Evolutionary conservation across 1,140 invertebrate genomes (phyloP).

Genomic region (Tetraneura akinire): DNA sequence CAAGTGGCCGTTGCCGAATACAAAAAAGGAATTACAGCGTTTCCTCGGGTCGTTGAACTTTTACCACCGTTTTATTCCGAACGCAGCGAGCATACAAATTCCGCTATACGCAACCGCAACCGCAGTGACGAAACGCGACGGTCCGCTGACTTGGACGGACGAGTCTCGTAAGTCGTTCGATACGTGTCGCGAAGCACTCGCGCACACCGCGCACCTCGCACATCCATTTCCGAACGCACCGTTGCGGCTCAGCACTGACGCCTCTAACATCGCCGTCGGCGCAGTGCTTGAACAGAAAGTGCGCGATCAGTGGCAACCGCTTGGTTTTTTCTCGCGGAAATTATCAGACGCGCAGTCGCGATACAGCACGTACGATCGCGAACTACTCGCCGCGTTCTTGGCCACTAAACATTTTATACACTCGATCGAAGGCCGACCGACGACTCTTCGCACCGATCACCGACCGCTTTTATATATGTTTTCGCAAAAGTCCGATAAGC

Average conservation of each 20-base stretch:
- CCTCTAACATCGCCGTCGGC: not conserved
- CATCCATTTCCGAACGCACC: slow-evolving; percentile 35
- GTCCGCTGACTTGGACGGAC: slow-evolving; percentile 56
- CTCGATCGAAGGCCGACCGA: slow-evolving; percentile 55
- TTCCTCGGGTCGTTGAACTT: slow-evolving; percentile 53
- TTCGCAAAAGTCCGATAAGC: slow-evolving; percentile 55
- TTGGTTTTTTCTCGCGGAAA: slow-evolving; percentile 57
- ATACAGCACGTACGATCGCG: slow-evolving; percentile 58
- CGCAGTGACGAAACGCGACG: not conserved
- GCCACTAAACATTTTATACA: slow-evolving; percentile 56
- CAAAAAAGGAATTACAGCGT: slow-evolving; percentile 40
- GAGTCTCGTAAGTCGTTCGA: slow-evolving; percentile 53
- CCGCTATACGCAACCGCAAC: slow-evolving; percentile 38
- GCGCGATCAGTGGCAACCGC: not conserved
- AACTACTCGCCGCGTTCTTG: slow-evolving; percentile 57
- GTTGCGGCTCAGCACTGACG: not conserved
- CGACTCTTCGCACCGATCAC: slow-evolving; percentile 58
- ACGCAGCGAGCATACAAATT: slow-evolving; percentile 38
- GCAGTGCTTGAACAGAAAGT: not conserved
- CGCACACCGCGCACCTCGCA: slow-evolving; percentile 19
- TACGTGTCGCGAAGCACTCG: slow-evolving; percentile 53
- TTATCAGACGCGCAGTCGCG: not conserved
- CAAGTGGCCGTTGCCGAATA: slow-evolving; percentile 53
- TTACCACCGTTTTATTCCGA: slow-evolving; percentile 49
- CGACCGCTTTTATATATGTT: slow-evolving; percentile 57